These are phyloP conservation scores for Sabellastarte sp. DNA, from an alignment of 2,888 invertebrate genomes.

Conservation along the genomic window DNA sequence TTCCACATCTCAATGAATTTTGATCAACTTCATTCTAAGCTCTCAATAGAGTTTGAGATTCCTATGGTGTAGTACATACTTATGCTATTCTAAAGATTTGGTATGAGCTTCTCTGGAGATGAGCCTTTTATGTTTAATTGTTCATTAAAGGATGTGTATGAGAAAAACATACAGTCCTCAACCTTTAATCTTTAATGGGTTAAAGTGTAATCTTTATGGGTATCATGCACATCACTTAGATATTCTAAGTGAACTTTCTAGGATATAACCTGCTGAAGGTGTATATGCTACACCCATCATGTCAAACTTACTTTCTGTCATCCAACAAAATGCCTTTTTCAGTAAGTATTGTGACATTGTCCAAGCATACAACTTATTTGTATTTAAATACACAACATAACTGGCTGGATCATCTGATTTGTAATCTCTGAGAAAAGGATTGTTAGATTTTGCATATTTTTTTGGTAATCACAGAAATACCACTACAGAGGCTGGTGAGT, in stretches of 20 bases:
- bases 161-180: background rate
- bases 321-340: background rate
- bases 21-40: background rate
- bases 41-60: background rate
- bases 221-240: background rate
- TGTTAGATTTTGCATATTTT: too few species aligned
- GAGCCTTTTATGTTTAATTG: background rate
- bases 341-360: background rate
- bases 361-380: background rate
- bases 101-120: background rate
- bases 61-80: background rate
- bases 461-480: too few species aligned
- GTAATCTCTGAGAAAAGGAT: too few species aligned
- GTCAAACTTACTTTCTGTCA: background rate
- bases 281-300: background rate
- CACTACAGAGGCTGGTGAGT: too few species aligned
- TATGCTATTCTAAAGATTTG: background rate
- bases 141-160: background rate
- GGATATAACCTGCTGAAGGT: background rate
- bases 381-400: background rate
- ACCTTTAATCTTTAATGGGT: background rate
- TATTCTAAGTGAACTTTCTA: background rate
- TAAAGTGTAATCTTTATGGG: background rate
- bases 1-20: background rate
- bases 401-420: slow-evolving; percentile 3